Evolutionary conservation across 2,113 vertebrate genomes (phyloP).

Genomic region (Platycercus adscitus): DNA sequence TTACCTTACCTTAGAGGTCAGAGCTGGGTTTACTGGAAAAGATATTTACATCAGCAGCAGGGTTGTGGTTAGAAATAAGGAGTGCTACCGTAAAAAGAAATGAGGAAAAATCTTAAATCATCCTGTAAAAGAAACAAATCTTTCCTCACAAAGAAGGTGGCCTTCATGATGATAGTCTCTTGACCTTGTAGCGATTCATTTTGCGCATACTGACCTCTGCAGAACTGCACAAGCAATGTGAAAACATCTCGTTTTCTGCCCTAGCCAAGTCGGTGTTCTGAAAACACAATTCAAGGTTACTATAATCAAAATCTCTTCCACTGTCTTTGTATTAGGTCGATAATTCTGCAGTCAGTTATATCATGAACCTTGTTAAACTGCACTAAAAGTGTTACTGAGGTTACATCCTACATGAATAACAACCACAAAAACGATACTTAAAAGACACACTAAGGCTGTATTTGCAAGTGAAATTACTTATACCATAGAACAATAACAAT

Average conservation of each 20-base stretch:
- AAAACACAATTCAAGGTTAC: background rate
- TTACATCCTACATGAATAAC: background rate
- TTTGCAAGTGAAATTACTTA: background rate
- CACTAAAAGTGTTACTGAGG: background rate
- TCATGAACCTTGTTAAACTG: background rate
- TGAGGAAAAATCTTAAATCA: background rate
- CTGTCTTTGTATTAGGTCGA: background rate
- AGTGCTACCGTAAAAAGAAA: fast-evolving
- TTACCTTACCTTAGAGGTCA: background rate
- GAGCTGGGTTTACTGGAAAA: background rate
- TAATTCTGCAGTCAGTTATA: background rate
- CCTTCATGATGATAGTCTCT: background rate
- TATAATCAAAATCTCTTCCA: background rate
- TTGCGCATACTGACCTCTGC: background rate
- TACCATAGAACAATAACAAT: background rate
- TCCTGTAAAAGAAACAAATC: background rate
- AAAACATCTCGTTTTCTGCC: background rate
- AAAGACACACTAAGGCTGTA: background rate
- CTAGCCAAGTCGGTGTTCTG: fast-evolving
- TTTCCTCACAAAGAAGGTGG: background rate
- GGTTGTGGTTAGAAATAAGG: background rate
- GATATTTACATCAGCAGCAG: background rate
- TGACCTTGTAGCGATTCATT: background rate
- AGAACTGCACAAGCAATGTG: background rate
- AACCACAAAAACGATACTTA: background rate